Evolutionary conservation across 2,797 vertebrate species (phyloP).

Genomic region (Sternotherus odoratus): DNA sequence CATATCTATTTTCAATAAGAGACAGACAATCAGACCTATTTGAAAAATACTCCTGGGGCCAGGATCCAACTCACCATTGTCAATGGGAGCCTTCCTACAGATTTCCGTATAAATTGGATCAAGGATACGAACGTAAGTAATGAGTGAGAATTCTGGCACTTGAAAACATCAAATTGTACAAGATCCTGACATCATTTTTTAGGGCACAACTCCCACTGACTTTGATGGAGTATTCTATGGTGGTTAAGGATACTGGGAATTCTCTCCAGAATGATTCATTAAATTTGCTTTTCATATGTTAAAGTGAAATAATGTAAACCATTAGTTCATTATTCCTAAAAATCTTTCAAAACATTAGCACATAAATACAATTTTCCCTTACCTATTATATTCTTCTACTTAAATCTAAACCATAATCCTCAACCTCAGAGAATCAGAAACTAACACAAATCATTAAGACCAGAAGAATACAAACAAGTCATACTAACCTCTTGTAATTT

Average conservation of each 20-base stretch:
- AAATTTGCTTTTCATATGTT: not conserved
- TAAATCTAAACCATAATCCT: not conserved
- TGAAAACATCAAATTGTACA: not conserved
- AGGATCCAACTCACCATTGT: not conserved
- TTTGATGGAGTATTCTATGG: not conserved
- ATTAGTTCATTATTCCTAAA: not conserved
- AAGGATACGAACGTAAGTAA: not conserved
- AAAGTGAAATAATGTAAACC: not conserved
- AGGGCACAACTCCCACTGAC: not conserved
- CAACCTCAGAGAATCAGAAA: not conserved
- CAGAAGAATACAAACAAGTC: not conserved
- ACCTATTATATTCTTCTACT: not conserved
- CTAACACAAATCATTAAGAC: not conserved
- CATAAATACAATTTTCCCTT: not conserved
- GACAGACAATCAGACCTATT: not conserved
- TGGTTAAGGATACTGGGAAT: not conserved
- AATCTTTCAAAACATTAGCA: not conserved
- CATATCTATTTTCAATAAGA: not conserved
- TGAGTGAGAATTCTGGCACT: not conserved
- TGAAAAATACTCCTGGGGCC: not conserved
- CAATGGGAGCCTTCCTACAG: not conserved
- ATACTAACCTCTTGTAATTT: constrained; percentile 83
- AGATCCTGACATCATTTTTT: not conserved
- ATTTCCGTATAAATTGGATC: not conserved
- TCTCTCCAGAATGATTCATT: not conserved